Conservation (phyloP, 2,888 invertebrate genomes). For the Caenorhabditis macrosperma region DNA sequence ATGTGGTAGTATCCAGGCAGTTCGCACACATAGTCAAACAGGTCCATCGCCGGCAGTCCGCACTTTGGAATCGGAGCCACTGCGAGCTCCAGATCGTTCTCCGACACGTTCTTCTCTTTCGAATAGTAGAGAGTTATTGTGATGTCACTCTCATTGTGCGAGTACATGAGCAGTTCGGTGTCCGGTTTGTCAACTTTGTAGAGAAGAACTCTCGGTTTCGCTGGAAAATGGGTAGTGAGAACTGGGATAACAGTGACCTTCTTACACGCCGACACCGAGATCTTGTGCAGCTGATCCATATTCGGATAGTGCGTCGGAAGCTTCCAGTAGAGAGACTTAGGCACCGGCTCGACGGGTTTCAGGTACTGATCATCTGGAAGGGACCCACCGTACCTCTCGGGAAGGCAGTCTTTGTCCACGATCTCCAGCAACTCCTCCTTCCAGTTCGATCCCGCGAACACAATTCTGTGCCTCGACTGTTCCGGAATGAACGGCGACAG, state of each 20-base stretch:
- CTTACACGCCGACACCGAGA: constrained; percentile 66
- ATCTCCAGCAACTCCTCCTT: constrained; percentile 66
- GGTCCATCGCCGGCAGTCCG: constrained; percentile 67
- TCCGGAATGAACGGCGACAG: constrained; percentile 66
- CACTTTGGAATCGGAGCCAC: constrained; percentile 66
- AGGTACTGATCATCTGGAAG: constrained; percentile 58
- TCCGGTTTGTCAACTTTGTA: constrained; percentile 60
- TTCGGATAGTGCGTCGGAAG: constrained; percentile 60
- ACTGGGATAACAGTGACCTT: too few species aligned
- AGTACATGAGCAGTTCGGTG: constrained; percentile 63
- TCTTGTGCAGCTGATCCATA: constrained; percentile 61
- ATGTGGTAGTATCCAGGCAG: constrained; percentile 65
- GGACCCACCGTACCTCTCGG: constrained; percentile 71
- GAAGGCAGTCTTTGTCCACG: constrained; percentile 64
- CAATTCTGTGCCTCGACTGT: constrained; percentile 57
- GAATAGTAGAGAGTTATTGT: constrained; percentile 65
- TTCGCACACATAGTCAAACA: constrained; percentile 66
- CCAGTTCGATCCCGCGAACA: constrained; percentile 63
- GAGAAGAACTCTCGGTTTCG: constrained; percentile 56
- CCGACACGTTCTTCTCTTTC: constrained; percentile 48
- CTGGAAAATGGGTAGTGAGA: too few species aligned
- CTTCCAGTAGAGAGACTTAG: constrained; percentile 69
- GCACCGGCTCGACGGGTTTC: constrained; percentile 52
- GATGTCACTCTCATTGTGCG: constrained; percentile 68
- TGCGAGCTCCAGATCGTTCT: constrained; percentile 60